A percentile compares a stretch with the other conserved stretches of the same genome.
Evolutionary conservation across 1,140 invertebrate genomes (phyloP).

Genomic region (Nilaparvata lugens): DNA sequence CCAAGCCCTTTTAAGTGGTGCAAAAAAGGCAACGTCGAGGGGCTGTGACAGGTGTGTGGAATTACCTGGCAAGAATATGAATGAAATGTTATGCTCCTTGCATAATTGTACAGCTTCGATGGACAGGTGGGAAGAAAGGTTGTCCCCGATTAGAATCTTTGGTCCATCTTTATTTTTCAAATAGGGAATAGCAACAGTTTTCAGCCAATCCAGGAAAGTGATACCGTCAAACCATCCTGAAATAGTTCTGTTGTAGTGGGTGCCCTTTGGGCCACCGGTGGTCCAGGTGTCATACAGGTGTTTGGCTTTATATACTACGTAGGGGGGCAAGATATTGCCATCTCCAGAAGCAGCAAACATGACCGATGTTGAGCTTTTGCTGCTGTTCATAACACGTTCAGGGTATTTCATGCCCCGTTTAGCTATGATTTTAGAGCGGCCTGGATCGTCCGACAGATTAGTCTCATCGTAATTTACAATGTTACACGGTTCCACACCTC

Average conservation of each 20-base stretch:
- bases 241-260: slow-evolving; percentile 13
- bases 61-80: slow-evolving; percentile 32
- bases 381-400: slow-evolving; percentile 17
- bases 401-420: slow-evolving; percentile 17
- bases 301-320: slow-evolving; percentile 34
- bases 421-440: slow-evolving; percentile 23
- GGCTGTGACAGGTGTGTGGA: slow-evolving; percentile 36
- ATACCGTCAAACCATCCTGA: slow-evolving; percentile 15
- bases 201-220: slow-evolving; percentile 15
- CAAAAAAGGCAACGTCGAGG: slow-evolving; percentile 34
- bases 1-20: slow-evolving; percentile 33
- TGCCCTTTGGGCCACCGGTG: slow-evolving; percentile 17
- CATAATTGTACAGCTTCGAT: slow-evolving; percentile 26
- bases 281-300: slow-evolving; percentile 22
- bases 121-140: slow-evolving; percentile 33
- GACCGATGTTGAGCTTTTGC: slow-evolving; percentile 15
- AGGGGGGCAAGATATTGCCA: slow-evolving; percentile 27
- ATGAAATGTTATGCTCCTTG: slow-evolving; percentile 13
- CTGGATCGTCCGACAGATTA: slow-evolving; percentile 34
- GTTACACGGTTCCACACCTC: slow-evolving; percentile 29
- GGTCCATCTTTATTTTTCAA: slow-evolving; percentile 2
- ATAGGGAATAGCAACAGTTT: not conserved
- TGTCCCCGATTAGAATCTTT: slow-evolving; percentile 31
- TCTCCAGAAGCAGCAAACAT: slow-evolving; percentile 21
- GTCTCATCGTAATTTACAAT: slow-evolving; percentile 40